phyloP scores from a whole-genome alignment of 2,888 invertebrate species.

The Dilophus febrilis region DNA sequence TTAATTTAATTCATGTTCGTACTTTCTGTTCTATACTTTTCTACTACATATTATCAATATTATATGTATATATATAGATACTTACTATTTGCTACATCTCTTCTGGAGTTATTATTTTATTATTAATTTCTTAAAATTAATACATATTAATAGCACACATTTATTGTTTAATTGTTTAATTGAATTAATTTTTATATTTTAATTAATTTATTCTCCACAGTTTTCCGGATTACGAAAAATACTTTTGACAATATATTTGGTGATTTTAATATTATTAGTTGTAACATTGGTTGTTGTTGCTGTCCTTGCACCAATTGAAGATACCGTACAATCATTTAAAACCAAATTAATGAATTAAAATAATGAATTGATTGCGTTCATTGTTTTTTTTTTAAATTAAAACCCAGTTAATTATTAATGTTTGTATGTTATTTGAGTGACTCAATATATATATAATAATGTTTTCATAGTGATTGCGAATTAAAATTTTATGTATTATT shows the following conservation, averaged over 20 bases:
- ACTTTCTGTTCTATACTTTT: neutral
- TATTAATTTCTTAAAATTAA: no score
- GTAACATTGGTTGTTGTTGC: slow-evolving; percentile 57
- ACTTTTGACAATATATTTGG: slow-evolving; percentile 58
- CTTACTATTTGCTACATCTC: no score
- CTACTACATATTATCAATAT: no score
- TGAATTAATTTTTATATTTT: slow-evolving; percentile 2
- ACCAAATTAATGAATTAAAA: neutral
- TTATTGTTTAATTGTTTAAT: slow-evolving; percentile 2
- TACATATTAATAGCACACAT: no score
- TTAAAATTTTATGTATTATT: neutral
- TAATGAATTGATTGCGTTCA: neutral
- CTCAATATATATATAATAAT: neutral
- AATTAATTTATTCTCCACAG: slow-evolving; percentile 35
- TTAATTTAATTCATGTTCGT: neutral
- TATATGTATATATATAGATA: no score
- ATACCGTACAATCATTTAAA: slow-evolving; percentile 30
- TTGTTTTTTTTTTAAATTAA: no score
- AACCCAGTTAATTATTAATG: neutral
- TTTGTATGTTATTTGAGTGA: neutral
- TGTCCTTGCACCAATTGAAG: slow-evolving; percentile 55
- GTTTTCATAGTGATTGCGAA: neutral
- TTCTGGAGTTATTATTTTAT: no score
- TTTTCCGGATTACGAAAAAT: slow-evolving; percentile 59
- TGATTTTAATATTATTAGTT: slow-evolving; percentile 50